A percentile compares a stretch with the other conserved stretches of the same genome.
These are phyloP conservation scores for Pipistrellus kuhlii DNA, from an alignment of 2,797 vertebrate genomes.

Conservation along the genomic window DNA sequence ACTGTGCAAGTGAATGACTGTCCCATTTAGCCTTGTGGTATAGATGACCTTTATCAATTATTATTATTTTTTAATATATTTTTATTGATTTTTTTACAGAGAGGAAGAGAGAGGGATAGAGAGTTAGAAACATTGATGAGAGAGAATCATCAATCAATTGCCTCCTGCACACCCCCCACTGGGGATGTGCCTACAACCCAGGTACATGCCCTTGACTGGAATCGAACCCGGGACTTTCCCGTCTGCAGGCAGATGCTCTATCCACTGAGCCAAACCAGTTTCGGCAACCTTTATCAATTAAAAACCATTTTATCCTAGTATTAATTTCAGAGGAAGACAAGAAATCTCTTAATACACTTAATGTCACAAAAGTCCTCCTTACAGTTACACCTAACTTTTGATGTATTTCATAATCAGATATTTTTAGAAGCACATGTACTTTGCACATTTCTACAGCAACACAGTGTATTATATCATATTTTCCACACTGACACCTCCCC, in stretches of 20 bases:
- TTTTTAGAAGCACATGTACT: background rate
- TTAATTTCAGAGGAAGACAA: background rate
- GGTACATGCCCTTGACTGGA: no score
- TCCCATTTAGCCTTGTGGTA: background rate
- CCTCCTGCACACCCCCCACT: no score
- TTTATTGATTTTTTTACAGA: no score
- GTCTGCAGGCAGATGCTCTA: no score
- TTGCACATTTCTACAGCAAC: background rate
- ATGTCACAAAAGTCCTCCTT: background rate
- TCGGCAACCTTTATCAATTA: background rate
- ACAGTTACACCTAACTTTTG: background rate
- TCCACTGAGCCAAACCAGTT: no score
- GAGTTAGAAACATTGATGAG: no score
- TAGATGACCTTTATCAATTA: background rate
- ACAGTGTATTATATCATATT: background rate
- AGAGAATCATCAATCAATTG: no score
- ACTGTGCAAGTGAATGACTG: background rate
- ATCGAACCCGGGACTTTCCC: no score
- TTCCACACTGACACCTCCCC: conserved; percentile 1
- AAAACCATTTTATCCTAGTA: background rate
- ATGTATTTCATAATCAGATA: background rate
- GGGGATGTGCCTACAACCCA: no score
- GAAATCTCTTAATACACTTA: background rate
- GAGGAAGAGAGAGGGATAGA: no score
- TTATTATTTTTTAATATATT: no score